Conservation (phyloP, 2,797 vertebrate genomes). For the Ciconia nigra region DNA sequence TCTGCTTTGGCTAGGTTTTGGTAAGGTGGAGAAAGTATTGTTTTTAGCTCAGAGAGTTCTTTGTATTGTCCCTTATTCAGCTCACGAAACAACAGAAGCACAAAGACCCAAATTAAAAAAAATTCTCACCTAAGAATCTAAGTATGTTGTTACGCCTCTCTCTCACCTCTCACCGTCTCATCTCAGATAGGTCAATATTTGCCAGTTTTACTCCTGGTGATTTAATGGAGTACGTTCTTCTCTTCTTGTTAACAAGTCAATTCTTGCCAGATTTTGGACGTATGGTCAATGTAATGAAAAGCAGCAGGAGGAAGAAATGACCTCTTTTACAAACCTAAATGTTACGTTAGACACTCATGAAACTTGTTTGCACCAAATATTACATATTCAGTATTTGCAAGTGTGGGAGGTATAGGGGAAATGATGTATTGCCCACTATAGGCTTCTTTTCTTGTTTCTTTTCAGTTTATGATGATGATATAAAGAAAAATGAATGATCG, state of each 20-base stretch:
- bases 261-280: not conserved
- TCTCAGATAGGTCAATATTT: not conserved
- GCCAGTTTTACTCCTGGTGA: not conserved
- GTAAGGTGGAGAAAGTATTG: not conserved
- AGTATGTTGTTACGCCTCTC: not conserved
- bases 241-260: not conserved
- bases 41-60: not conserved
- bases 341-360: not conserved
- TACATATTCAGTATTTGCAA: not conserved
- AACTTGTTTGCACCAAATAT: not conserved
- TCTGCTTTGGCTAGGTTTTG: not conserved
- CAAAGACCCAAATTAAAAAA: not conserved
- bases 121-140: not conserved
- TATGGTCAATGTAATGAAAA: not conserved
- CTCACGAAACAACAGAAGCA: not conserved
- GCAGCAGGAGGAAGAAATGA: not conserved
- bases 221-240: not conserved
- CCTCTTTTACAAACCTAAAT: not conserved
- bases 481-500: not conserved
- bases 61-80: not conserved
- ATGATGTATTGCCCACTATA: not conserved
- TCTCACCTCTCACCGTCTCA: not conserved
- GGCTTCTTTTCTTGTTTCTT: not conserved
- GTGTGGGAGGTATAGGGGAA: not conserved
- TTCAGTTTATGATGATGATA: not conserved